Base-by-base conservation (phyloP, 2,888 invertebrate genomes). In the Caenorhabditis afra region DNA sequence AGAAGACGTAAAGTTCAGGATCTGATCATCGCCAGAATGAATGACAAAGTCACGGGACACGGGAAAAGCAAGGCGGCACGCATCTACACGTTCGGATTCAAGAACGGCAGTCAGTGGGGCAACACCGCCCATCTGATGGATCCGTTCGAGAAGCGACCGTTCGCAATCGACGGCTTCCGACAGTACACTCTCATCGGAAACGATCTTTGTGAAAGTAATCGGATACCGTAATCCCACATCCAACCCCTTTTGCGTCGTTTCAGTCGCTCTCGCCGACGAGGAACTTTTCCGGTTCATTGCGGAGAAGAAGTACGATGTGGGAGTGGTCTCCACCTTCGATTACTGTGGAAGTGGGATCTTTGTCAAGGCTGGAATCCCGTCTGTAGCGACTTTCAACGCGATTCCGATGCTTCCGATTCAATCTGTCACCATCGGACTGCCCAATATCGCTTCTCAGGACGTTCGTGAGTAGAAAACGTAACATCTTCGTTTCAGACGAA, bases 261-360 rank as follows among this genome's bases (percentile, higher is more conserved):
- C 74, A 79, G 79, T 70, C 44, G 81, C 65, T 16, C 18, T 83
- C 1, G 45, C 39, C 11, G 76, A 79, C n/a, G 55, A 61, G 11
- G 23, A 70, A 8, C 76, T 81, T 5, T 22, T 73, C 16, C 66
- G 76, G 22, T 83, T 83, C 49, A 53, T 83, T 39, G 55, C 74
- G 11, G 55, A 35, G 14, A 49, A 68, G 12, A 73, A 77, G 14
- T 83, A 83, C 57, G 81, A 81, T 12, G 62, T 77, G 11, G 81
- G 74, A 29, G 35, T 81, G 7, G 79, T 81, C 10, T 68, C 76
- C 0, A 59, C 57, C 12, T 83, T 79, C 41, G 81, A 79, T 29
- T 79, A 62, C 22, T 83, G 83, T 64, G 81, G 79, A 8, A 37
- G 49, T 14, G 66, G 62, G 16, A 22, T 71, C 2, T 41, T 78